A percentile compares a stretch with the other conserved stretches of the same genome.
Evolutionary conservation across 2,113 vertebrate genomes (phyloP).

Genomic region (Alaudala cheleensis): DNA sequence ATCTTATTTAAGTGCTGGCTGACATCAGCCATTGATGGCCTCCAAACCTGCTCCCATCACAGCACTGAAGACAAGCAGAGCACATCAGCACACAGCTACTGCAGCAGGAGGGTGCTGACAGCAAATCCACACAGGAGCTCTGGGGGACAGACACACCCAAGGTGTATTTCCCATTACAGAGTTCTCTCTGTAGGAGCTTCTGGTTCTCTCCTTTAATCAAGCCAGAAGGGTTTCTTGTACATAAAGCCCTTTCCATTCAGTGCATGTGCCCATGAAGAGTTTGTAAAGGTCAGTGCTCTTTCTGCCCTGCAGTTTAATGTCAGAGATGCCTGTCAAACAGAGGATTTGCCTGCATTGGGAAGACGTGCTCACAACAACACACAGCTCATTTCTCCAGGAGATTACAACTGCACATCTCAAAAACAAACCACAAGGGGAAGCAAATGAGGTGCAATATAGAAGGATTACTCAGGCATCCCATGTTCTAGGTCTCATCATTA

Average conservation of each 20-base stretch:
- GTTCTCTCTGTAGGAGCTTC: fast-evolving
- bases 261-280: fast-evolving
- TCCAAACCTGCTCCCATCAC: neutral
- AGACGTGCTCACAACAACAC: neutral
- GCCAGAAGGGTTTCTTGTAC: neutral
- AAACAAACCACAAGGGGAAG: neutral
- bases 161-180: fast-evolving
- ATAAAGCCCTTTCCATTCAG: neutral
- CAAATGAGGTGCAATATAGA: neutral
- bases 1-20: neutral
- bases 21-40: neutral
- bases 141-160: fast-evolving
- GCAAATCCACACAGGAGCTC: neutral
- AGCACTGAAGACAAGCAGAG: neutral
- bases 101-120: neutral
- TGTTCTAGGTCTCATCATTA: neutral
- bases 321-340: neutral
- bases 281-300: neutral
- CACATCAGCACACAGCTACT: neutral
- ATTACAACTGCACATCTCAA: fast-evolving
- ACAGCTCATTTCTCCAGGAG: neutral
- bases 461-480: neutral
- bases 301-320: neutral
- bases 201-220: neutral
- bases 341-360: neutral